Conservation (phyloP, 2,113 vertebrate species). For the Electrona antarctica region DNA sequence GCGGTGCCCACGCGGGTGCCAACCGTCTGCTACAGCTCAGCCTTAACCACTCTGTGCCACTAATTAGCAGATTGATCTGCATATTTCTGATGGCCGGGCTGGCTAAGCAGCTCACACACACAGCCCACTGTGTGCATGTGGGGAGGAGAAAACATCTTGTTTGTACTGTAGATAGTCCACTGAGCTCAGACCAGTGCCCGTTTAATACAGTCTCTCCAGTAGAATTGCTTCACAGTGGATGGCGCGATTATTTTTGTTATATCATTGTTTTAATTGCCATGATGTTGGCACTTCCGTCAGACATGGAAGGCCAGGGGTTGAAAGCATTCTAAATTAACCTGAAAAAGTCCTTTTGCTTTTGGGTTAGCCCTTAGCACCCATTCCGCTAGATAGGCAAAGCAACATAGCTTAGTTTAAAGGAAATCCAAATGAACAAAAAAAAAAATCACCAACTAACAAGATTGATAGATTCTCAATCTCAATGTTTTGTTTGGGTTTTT, state of each 20-base stretch:
- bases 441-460: slow-evolving; percentile 43
- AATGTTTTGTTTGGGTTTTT: no score
- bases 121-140: slow-evolving; percentile 20
- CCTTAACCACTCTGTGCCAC: slow-evolving; percentile 70
- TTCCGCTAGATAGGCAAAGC: slow-evolving; percentile 10
- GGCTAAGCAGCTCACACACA: slow-evolving; percentile 59
- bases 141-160: background rate
- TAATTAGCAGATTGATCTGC: slow-evolving; percentile 76
- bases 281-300: no score
- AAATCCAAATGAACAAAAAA: slow-evolving; percentile 46
- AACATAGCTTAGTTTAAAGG: slow-evolving; percentile 33
- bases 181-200: no score
- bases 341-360: no score
- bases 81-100: slow-evolving; percentile 68
- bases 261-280: no score
- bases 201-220: no score
- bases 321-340: no score
- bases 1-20: slow-evolving; percentile 53
- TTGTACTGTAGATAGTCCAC: no score
- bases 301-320: no score
- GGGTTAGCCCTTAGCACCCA: background rate
- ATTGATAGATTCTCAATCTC: slow-evolving; percentile 6
- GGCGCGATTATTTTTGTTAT: no score
- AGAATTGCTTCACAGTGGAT: no score
- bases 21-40: slow-evolving; percentile 68